phyloP scores from a whole-genome alignment of 2,888 invertebrate genomes.

The Rhyacophila evoluta region DNA sequence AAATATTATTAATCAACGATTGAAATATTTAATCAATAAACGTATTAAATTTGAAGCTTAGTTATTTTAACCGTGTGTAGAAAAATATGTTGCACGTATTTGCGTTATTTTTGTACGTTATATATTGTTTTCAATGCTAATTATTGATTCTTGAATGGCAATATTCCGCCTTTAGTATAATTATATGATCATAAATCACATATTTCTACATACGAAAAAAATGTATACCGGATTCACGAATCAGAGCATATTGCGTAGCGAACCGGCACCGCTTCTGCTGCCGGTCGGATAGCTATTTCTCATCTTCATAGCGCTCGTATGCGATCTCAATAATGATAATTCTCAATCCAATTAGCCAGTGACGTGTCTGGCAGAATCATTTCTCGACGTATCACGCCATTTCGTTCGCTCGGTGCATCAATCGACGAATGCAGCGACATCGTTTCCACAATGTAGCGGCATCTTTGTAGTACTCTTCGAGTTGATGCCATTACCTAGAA shows the following conservation, averaged over 20 bases:
- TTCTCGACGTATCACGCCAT: not conserved
- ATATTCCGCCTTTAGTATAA: no score
- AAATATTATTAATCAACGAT: no score
- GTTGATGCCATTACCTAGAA: no score
- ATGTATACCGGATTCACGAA: not conserved
- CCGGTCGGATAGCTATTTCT: not conserved
- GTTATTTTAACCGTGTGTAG: no score
- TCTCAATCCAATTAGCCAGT: not conserved
- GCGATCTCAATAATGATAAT: not conserved
- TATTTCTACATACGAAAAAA: not conserved
- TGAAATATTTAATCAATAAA: no score
- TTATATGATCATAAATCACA: not conserved
- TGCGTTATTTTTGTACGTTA: no score
- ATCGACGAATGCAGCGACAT: not conserved
- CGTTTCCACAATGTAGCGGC: not conserved
- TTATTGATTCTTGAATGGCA: no score
- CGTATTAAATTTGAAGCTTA: no score
- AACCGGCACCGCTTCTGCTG: not conserved
- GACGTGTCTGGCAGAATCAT: not conserved
- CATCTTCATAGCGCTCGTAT: not conserved
- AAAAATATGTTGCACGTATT: no score
- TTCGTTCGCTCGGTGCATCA: not conserved
- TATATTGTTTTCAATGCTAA: no score
- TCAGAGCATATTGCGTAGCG: constrained; percentile 20
- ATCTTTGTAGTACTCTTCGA: not conserved